phyloP scores from a whole-genome alignment of 1,140 invertebrate genomes.

The Trichonephila clavipes region DNA sequence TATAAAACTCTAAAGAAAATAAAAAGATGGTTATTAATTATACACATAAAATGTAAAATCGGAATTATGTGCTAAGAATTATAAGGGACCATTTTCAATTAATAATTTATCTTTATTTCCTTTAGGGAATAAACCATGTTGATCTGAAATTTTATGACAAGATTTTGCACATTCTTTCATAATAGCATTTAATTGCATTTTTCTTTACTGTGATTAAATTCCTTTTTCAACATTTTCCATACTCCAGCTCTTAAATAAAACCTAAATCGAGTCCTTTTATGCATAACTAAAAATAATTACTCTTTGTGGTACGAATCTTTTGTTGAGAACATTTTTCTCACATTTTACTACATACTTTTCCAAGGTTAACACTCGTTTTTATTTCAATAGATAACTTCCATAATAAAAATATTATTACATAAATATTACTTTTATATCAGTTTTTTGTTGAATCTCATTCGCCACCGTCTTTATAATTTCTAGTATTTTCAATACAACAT shows the following conservation, averaged over 20 bases:
- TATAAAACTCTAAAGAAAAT: too few species aligned
- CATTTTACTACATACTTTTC: constrained; percentile 39
- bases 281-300: neutral
- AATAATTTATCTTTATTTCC: too few species aligned
- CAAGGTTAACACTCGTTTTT: constrained; percentile 60
- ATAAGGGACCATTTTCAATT: too few species aligned
- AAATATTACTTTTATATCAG: constrained; percentile 49
- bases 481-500: neutral
- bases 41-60: too few species aligned
- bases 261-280: neutral
- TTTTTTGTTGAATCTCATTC: constrained; percentile 36
- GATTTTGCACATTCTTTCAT: too few species aligned
- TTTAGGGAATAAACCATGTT: too few species aligned
- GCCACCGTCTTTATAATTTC: neutral
- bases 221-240: neutral
- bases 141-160: too few species aligned
- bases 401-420: constrained; percentile 23
- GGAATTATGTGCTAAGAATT: too few species aligned
- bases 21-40: too few species aligned
- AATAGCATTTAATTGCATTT: too few species aligned
- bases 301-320: neutral
- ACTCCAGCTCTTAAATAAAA: neutral
- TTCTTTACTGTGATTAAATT: neutral
- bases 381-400: constrained; percentile 6
- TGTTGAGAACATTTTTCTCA: constrained; percentile 36